These are phyloP conservation scores for Probosciger aterrimus DNA, from an alignment of 2,113 vertebrate species.

Conservation along the genomic window DNA sequence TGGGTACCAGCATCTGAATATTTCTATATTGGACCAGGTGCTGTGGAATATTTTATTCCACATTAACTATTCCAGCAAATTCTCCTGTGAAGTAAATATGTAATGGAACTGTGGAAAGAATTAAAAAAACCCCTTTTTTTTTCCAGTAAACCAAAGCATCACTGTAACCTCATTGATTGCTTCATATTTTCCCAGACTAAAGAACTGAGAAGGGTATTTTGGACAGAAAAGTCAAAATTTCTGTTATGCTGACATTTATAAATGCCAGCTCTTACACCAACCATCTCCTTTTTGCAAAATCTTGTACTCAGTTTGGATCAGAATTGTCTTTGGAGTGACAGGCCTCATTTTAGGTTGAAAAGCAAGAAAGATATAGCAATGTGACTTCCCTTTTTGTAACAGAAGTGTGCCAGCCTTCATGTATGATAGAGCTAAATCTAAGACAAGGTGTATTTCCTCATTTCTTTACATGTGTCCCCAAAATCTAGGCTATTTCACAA, in stretches of 20 bases:
- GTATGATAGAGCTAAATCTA: background rate
- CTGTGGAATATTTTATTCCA: background rate
- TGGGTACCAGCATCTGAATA: background rate
- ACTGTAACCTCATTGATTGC: background rate
- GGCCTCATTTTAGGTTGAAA: background rate
- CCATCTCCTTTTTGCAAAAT: background rate
- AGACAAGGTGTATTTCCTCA: background rate
- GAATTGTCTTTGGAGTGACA: background rate
- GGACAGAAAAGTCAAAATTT: background rate
- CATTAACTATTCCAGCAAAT: background rate
- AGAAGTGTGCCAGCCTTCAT: background rate
- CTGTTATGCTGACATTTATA: background rate
- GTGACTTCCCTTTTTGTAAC: background rate
- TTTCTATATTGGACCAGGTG: background rate
- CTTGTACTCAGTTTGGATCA: background rate
- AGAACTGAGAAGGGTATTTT: background rate
- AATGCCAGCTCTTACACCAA: background rate
- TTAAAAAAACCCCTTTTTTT: background rate
- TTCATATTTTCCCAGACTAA: slow-evolving; percentile 31
- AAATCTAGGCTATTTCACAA: background rate
- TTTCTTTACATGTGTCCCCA: background rate
- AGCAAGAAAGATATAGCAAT: background rate
- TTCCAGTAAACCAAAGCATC: background rate
- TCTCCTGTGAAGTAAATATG: background rate
- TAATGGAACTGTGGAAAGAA: slow-evolving; percentile 25